Percentiles rank a stretch among this genome's conserved stretches.
Evolutionary conservation across 2,888 invertebrate genomes (phyloP).

Genomic region (Nephrotoma flavescens): DNA sequence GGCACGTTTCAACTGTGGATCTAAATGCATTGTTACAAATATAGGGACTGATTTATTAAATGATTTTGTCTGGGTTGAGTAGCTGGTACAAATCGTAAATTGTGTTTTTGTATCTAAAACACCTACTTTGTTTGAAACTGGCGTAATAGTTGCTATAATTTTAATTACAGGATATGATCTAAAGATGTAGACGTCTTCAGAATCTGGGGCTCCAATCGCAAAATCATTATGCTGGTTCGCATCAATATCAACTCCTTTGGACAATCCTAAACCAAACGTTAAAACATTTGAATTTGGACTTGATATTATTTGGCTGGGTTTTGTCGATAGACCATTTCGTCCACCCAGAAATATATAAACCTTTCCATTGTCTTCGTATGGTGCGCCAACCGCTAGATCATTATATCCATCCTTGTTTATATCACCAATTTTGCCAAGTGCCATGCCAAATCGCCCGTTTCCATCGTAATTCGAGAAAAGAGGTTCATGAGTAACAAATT

Average conservation of each 20-base stretch:
- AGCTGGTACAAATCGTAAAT: background rate
- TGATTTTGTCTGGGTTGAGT: background rate
- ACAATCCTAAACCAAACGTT: constrained; percentile 25
- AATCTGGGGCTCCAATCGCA: constrained; percentile 32
- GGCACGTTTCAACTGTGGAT: background rate
- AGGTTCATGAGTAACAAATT: background rate
- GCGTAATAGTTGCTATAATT: constrained; percentile 7
- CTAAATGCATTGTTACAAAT: background rate
- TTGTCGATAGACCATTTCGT: constrained; percentile 25
- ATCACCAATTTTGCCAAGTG: constrained; percentile 28
- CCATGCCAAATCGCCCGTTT: constrained; percentile 7
- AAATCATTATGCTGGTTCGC: constrained; percentile 29
- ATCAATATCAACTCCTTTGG: constrained; percentile 35
- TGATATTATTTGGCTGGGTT: constrained; percentile 30
- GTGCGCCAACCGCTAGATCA: constrained; percentile 57
- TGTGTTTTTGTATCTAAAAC: background rate
- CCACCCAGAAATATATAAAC: constrained; percentile 44
- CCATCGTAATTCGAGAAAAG: background rate
- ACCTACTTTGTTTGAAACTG: background rate
- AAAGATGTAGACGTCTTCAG: constrained; percentile 20
- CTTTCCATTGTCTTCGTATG: constrained; percentile 49
- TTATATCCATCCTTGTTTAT: constrained; percentile 42
- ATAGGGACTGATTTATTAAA: background rate
- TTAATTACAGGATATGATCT: constrained; percentile 17
- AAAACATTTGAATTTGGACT: constrained; percentile 17